These are phyloP conservation scores for Scortum barcoo DNA, from an alignment of 2,113 vertebrate genomes.

Conservation along the genomic window DNA sequence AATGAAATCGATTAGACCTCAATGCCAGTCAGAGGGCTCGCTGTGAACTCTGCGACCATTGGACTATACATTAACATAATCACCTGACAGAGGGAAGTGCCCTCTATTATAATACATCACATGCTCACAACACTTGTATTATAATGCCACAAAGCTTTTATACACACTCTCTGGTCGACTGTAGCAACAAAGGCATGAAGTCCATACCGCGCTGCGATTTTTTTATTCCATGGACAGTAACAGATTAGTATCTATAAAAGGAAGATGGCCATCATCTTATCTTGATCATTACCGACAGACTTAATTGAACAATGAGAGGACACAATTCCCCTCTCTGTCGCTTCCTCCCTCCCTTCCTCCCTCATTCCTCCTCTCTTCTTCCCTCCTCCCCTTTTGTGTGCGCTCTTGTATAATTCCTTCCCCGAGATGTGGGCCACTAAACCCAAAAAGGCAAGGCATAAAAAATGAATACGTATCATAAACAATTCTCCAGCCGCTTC, in stretches of 20 bases:
- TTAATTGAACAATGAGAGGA: conserved; percentile 93
- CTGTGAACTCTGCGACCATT: conserved; percentile 69
- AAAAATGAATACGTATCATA: conserved; percentile 67
- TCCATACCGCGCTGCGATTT: conserved; percentile 36
- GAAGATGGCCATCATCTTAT: conserved; percentile 83
- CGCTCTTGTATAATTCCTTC: conserved; percentile 87
- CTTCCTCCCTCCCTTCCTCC: conserved; percentile 51
- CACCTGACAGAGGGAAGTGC: conserved; percentile 72
- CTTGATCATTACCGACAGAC: conserved; percentile 85
- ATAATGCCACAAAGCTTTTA: conserved; percentile 59
- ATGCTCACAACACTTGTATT: conserved; percentile 37
- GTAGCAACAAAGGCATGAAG: conserved; percentile 41
- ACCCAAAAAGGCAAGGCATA: conserved; percentile 66
- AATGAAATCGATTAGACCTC: conserved; percentile 85
- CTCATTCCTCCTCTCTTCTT: conserved; percentile 26
- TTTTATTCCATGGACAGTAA: conserved; percentile 66
- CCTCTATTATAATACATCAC: conserved; percentile 71
- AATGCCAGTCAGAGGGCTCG: conserved; percentile 78
- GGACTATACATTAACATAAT: conserved; percentile 76
- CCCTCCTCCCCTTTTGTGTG: conserved; percentile 81
- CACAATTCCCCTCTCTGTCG: conserved; percentile 88
- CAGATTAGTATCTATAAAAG: conserved; percentile 81
- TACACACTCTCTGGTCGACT: conserved; percentile 28
- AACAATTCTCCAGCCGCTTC: conserved; percentile 54
- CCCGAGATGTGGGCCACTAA: conserved; percentile 67